Base-by-base conservation (phyloP, 2,113 vertebrate species). In the Perccottus glenii region DNA sequence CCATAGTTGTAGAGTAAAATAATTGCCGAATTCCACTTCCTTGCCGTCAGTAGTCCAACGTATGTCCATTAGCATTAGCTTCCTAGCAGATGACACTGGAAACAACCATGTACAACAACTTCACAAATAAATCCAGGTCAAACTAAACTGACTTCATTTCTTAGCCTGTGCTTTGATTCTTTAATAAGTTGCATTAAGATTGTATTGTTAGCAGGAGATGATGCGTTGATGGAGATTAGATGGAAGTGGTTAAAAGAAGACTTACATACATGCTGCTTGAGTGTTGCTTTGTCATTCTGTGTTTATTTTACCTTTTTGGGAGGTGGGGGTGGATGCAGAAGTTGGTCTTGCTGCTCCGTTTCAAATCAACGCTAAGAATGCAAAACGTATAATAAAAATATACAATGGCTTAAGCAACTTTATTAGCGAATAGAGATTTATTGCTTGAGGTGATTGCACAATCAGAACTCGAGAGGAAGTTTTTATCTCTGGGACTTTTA, bases 231-330 rank as follows among this genome's bases (percentile, higher is more conserved):
- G 35, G 33, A 12, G 59, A 64, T 45, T 40, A 67, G 70, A 58
- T 57, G 53, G 80, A 71, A 62, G 14, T 36, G 51, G 55, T 60
- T 49, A 55, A 44, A 67, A 73, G 70, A 33, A 68, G 64, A 84
- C 67, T 65, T 75, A 77, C 78, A 83, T 83, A 89, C 82, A 86
- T 91, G 90, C 90, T 92, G 91, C 88, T 92, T 89, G 69, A 90
- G 64, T 79, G 83, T 83, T 68, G 78, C 84, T 82, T 81, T 70
- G 79, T 81, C 68, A 64, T 77, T 78, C 67, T 74, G 73, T 82
- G 51, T 81, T 77, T 66, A 15, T 71, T 48, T 77, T 45, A 77
- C 27, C n/a, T n/a, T n/a, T n/a, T n/a, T n/a, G n/a, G n/a, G n/a
- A n/a, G n/a, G n/a, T n/a, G 67, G 64, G 51, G 65, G 43, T 60